A percentile compares a stretch with the other conserved stretches of the same genome.
These are phyloP conservation scores for Podarcis siculus DNA, from an alignment of 2,797 vertebrate genomes.

Conservation along the genomic window DNA sequence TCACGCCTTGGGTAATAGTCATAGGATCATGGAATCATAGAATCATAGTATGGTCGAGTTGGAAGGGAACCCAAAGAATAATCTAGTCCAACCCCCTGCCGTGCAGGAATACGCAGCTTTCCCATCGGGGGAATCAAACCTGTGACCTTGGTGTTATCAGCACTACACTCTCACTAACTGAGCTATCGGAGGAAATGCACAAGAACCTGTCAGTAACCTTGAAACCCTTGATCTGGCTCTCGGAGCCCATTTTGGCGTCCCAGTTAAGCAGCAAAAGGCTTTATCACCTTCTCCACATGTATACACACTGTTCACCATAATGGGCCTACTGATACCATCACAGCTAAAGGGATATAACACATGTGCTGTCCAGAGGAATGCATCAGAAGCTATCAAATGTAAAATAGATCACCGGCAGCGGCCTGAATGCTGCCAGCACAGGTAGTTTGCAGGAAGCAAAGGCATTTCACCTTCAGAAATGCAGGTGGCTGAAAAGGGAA, in stretches of 20 bases:
- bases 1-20: slow-evolving; percentile 17
- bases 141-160: no score
- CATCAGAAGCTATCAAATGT: not conserved
- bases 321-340: not conserved
- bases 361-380: no score
- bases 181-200: no score
- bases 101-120: no score
- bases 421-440: not conserved
- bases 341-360: not conserved
- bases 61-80: no score
- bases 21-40: slow-evolving; percentile 1
- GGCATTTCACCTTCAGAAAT: not conserved
- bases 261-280: not conserved
- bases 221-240: not conserved
- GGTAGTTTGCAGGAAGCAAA: slow-evolving; percentile 6
- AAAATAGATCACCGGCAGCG: not conserved
- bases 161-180: no score
- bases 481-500: not conserved
- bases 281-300: not conserved
- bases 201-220: not conserved
- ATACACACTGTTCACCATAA: not conserved
- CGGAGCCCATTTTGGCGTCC: not conserved
- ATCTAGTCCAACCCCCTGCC: no score
- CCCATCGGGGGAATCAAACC: no score
- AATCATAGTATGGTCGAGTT: no score